Evolutionary conservation across 2,113 vertebrate species (phyloP).

Genomic region (Micromys minutus): DNA sequence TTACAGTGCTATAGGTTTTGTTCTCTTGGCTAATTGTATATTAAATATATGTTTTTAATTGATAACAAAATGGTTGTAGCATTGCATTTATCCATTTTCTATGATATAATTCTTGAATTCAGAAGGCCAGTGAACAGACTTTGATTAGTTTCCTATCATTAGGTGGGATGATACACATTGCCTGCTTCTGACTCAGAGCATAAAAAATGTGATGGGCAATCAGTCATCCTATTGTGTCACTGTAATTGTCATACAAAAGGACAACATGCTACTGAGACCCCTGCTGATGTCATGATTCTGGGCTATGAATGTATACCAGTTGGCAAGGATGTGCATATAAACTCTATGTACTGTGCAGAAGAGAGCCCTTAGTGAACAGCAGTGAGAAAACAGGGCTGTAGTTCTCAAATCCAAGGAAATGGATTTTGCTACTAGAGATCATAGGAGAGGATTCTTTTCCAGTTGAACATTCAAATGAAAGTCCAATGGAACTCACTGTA

Average conservation of each 20-base stretch:
- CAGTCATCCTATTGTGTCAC: background rate
- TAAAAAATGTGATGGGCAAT: background rate
- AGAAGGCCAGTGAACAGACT: background rate
- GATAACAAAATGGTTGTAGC: background rate
- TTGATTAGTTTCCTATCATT: background rate
- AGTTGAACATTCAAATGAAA: background rate
- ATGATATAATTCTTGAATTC: background rate
- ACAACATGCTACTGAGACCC: background rate
- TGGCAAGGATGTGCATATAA: too few relatives aligned
- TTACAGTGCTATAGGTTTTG: background rate
- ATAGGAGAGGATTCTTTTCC: background rate
- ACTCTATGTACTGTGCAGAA: background rate
- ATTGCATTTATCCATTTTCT: background rate
- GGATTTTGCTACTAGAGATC: background rate
- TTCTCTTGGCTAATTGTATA: background rate
- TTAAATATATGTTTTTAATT: slow-evolving; percentile 8
- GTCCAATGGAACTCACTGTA: background rate
- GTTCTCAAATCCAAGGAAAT: background rate
- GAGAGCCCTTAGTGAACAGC: background rate
- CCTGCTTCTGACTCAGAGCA: background rate
- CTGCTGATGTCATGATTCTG: background rate
- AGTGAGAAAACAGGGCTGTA: background rate
- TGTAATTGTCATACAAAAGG: background rate
- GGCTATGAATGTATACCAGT: background rate
- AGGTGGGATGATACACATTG: background rate